A percentile compares a stretch with the other conserved stretches of the same genome.
Evolutionary conservation across 2,797 vertebrate genomes (phyloP).

Genomic region (Spinus olivaceus): DNA sequence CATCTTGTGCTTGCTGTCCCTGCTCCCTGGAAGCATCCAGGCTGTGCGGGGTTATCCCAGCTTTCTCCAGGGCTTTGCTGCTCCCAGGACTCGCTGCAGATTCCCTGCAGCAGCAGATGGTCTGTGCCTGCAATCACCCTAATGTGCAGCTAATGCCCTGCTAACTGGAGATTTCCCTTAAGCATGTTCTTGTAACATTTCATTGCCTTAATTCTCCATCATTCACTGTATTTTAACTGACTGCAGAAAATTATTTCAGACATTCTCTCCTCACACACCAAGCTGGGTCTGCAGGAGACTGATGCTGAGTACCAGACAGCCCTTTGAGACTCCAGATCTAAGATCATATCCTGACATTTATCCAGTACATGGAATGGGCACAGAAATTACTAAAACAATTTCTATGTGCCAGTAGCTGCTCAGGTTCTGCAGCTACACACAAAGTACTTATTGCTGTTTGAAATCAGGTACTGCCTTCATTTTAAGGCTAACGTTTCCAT

Average conservation of each 20-base stretch:
- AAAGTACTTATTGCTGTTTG: background rate
- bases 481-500: background rate
- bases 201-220: constrained; percentile 12
- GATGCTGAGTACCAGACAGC: background rate
- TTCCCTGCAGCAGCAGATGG: constrained; percentile 28
- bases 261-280: background rate
- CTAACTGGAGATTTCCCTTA: constrained; percentile 40
- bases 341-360: background rate
- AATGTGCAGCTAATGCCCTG: constrained; percentile 11
- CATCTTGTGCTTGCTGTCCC: background rate
- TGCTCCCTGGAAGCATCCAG: background rate
- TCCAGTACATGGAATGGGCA: background rate
- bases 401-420: background rate
- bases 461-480: background rate
- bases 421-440: background rate
- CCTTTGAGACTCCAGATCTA: background rate
- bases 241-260: background rate
- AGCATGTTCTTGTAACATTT: constrained; percentile 25
- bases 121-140: background rate
- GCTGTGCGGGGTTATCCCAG: background rate
- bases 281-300: background rate
- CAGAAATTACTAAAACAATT: background rate
- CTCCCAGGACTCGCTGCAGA: background rate
- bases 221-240: background rate
- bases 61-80: background rate